A percentile compares a stretch with the other conserved stretches of the same genome.
phyloP scores from a whole-genome alignment of 2,888 invertebrate species.

The Drosophila affinis region DNA sequence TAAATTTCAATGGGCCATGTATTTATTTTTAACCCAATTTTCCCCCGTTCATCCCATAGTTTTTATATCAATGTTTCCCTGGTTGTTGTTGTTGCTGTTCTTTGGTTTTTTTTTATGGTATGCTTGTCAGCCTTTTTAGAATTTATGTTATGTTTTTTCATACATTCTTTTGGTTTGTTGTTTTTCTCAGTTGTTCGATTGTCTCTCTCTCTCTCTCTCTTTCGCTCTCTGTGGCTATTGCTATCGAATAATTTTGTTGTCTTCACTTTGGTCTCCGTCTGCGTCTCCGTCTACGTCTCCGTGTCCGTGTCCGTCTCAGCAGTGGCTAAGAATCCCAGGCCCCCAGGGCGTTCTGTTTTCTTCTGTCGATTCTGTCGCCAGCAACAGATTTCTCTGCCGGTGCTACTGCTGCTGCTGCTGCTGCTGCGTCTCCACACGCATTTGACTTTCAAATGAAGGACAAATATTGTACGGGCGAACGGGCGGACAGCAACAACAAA shows the following conservation, averaged over 20 bases:
- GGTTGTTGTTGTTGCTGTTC: conserved; percentile 46
- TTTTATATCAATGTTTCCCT: conserved; percentile 65
- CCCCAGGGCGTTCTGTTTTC: conserved; percentile 30
- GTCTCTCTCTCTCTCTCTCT: conserved; percentile 33
- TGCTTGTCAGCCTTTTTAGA: conserved; percentile 72
- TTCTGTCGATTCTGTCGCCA: conserved; percentile 49
- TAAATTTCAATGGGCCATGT: conserved; percentile 63
- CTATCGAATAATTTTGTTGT: conserved; percentile 48
- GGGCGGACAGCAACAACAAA: conserved; percentile 48
- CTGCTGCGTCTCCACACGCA: conserved; percentile 57
- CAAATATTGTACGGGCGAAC: conserved; percentile 73
- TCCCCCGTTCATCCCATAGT: conserved; percentile 54
- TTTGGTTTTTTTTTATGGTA: conserved; percentile 48
- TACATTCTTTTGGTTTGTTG: conserved; percentile 72
- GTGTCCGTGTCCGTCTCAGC: background rate
- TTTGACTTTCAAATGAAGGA: conserved; percentile 81
- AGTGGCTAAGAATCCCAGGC: conserved; percentile 16
- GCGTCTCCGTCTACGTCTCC: conserved; percentile 14
- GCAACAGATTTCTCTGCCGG: conserved; percentile 72
- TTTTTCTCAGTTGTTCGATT: conserved; percentile 51
- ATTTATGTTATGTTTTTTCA: conserved; percentile 75
- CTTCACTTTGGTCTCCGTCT: conserved; percentile 29
- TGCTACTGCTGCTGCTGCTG: background rate
- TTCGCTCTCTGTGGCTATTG: conserved; percentile 32
- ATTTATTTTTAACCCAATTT: conserved; percentile 78